Evolutionary conservation across 2,113 vertebrate species (phyloP).

Genomic region (Girardinichthys multiradiatus): DNA sequence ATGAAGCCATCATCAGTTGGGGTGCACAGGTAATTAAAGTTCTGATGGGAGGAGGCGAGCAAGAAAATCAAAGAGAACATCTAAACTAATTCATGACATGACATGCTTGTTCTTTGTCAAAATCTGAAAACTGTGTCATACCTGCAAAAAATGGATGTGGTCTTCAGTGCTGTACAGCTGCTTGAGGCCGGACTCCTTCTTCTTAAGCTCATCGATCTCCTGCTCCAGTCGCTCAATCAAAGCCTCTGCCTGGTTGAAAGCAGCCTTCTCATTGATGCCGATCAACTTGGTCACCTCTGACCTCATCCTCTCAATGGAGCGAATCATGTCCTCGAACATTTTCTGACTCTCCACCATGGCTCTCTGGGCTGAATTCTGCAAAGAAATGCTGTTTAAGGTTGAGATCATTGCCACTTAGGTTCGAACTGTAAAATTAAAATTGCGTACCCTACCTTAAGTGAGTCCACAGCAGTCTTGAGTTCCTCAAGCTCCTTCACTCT

Average conservation of each 20-base stretch:
- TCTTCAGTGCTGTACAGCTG: conserved; percentile 85
- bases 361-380: conserved; percentile 82
- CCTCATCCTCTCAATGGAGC: conserved; percentile 84
- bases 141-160: conserved; percentile 85
- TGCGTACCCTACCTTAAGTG: conserved; percentile 74
- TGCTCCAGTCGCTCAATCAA: conserved; percentile 82
- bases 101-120: background rate
- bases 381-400: background rate
- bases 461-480: conserved; percentile 82
- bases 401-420: background rate
- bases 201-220: conserved; percentile 84
- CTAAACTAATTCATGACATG: background rate
- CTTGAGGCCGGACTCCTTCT: conserved; percentile 82
- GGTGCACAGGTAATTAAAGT: conserved; percentile 85
- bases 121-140: conserved; percentile 17
- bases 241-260: conserved; percentile 82
- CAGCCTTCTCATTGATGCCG: conserved; percentile 83
- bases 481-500: conserved; percentile 84
- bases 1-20: conserved; percentile 83
- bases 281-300: conserved; percentile 84
- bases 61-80: background rate
- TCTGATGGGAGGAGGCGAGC: conserved; percentile 56
- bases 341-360: conserved; percentile 85
- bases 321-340: conserved; percentile 86
- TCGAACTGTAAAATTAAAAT: background rate